These are phyloP conservation scores for Drosophila meridionalis DNA, from an alignment of 2,888 invertebrate genomes.

Conservation along the genomic window DNA sequence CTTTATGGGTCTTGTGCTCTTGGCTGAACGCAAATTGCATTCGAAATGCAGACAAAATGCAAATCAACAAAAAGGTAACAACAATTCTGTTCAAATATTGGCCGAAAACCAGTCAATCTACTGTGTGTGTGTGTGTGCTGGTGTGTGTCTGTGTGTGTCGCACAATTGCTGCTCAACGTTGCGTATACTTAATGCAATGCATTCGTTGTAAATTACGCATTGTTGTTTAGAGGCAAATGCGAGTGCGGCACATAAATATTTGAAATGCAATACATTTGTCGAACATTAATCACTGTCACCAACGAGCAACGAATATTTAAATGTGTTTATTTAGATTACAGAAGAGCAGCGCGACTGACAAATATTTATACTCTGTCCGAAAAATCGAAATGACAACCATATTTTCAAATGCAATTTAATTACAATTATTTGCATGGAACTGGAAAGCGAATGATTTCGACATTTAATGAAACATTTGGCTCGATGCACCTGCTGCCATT, in stretches of 20 bases:
- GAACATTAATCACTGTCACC: slow-evolving; percentile 12
- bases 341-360: not conserved
- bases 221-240: slow-evolving; percentile 15
- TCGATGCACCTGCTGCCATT: not conserved
- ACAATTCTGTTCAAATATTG: slow-evolving; percentile 36
- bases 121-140: not conserved
- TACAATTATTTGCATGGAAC: not conserved
- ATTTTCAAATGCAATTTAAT: slow-evolving; percentile 4
- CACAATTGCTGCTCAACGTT: slow-evolving; percentile 5
- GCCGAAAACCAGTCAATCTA: slow-evolving; percentile 18
- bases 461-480: not conserved
- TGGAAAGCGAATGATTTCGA: not conserved
- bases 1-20: not conserved
- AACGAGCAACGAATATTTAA: slow-evolving; percentile 3
- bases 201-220: slow-evolving; percentile 13
- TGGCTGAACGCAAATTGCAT: slow-evolving; percentile 23
- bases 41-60: slow-evolving; percentile 28
- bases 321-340: slow-evolving; percentile 4
- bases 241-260: slow-evolving; percentile 39
- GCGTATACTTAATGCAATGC: slow-evolving; percentile 43
- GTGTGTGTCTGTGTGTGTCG: not conserved
- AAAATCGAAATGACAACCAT: not conserved
- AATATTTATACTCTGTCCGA: slow-evolving; percentile 1
- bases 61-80: slow-evolving; percentile 30
- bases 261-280: slow-evolving; percentile 37